A percentile compares a stretch with the other conserved stretches of the same genome.
These are phyloP conservation scores for Platyrinchus mystaceus DNA, from an alignment of 2,797 vertebrate species.

Conservation along the genomic window DNA sequence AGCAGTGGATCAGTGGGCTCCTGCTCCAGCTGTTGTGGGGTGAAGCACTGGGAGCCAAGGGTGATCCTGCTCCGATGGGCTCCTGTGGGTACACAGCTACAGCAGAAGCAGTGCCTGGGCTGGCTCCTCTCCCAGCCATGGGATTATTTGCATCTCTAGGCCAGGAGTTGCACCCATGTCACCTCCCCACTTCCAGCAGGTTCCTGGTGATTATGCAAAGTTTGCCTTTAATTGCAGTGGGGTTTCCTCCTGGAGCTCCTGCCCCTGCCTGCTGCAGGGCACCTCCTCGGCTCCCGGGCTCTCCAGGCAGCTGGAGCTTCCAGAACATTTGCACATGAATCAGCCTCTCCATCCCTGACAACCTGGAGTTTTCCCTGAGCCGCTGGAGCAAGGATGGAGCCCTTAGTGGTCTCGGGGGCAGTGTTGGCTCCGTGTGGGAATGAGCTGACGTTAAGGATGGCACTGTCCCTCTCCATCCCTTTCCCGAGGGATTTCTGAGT, in stretches of 20 bases:
- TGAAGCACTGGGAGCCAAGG: fast-evolving
- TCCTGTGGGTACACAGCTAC: fast-evolving
- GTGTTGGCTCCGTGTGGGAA: not conserved
- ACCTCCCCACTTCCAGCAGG: not conserved
- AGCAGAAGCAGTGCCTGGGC: not conserved
- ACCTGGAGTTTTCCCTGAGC: not conserved
- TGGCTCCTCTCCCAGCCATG: not conserved
- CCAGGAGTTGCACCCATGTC: fast-evolving
- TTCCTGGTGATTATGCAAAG: not conserved
- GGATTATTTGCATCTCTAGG: not conserved
- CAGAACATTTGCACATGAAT: not conserved
- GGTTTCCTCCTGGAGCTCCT: not conserved
- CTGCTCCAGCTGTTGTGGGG: not conserved
- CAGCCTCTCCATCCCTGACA: not conserved
- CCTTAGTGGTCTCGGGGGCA: not conserved
- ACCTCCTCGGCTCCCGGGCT: not conserved
- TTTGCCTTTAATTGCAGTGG: not conserved
- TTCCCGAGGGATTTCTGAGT: not conserved
- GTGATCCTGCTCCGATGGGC: fast-evolving
- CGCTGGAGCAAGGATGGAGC: not conserved
- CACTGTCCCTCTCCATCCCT: not conserved
- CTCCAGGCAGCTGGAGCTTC: not conserved
- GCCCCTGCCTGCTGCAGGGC: not conserved
- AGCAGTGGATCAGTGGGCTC: not conserved
- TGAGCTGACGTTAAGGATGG: not conserved